phyloP scores from a whole-genome alignment of 1,140 invertebrate species.

The Coptotermes formosanus region DNA sequence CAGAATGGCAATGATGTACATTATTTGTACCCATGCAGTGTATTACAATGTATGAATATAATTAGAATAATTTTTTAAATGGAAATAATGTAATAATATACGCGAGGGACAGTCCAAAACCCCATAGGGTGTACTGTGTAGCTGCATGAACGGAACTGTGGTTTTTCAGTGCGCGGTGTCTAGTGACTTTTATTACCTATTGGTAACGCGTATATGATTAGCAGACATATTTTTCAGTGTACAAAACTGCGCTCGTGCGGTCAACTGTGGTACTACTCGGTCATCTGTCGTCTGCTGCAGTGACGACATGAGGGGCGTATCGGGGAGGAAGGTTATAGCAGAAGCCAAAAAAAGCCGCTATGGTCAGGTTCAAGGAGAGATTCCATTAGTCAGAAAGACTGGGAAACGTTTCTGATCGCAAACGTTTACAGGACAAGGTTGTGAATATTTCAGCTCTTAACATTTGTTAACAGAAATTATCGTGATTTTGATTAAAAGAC shows the following conservation, averaged over 20 bases:
- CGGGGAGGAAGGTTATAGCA: not conserved
- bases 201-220: not conserved
- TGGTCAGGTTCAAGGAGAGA: slow-evolving; percentile 14
- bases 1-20: too few species aligned
- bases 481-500: not conserved
- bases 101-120: too few species aligned
- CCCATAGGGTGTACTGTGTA: too few species aligned
- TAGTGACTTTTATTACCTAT: not conserved
- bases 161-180: not conserved
- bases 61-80: too few species aligned
- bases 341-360: not conserved
- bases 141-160: too few species aligned
- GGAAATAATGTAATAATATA: too few species aligned
- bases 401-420: not conserved
- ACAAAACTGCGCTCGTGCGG: not conserved
- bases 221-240: not conserved
- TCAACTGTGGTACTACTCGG: not conserved
- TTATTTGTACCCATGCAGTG: too few species aligned
- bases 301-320: not conserved
- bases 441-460: not conserved
- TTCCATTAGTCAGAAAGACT: not conserved
- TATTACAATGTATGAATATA: too few species aligned
- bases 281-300: not conserved
- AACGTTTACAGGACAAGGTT: not conserved
- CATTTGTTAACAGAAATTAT: not conserved